Conservation (phyloP, 2,113 vertebrate species). For the Siphamia tubifer region DNA sequence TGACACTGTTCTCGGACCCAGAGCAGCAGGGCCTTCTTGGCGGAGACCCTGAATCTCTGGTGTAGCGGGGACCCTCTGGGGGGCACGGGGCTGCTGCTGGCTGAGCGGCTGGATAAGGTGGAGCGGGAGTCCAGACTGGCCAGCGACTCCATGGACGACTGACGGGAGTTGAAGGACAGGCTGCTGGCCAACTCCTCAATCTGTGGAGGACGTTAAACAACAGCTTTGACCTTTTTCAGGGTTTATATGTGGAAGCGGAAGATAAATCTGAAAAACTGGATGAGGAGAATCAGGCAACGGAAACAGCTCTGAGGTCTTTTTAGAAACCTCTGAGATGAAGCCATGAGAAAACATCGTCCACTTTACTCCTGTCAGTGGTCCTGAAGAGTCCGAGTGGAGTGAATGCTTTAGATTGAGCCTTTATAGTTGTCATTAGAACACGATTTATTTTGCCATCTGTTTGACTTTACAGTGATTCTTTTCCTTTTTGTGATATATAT, state of each 20-base stretch:
- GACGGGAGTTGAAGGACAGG: conserved; percentile 83
- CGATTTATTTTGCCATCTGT: no score
- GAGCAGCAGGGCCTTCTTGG: conserved; percentile 90
- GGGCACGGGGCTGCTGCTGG: conserved; percentile 79
- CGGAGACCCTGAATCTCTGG: conserved; percentile 85
- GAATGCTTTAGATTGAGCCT: no score
- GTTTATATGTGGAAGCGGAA: neutral
- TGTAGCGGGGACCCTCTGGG: conserved; percentile 82
- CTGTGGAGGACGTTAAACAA: conserved; percentile 60
- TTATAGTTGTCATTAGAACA: no score
- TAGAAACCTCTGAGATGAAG: no score
- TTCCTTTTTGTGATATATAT: no score
- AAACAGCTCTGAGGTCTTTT: no score
- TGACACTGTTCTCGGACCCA: conserved; percentile 94
- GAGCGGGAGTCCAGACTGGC: conserved; percentile 75
- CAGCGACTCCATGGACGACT: conserved; percentile 81
- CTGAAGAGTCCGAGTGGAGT: no score
- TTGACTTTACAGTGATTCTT: no score
- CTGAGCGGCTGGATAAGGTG: conserved; percentile 78
- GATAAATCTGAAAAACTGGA: neutral
- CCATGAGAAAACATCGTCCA: no score
- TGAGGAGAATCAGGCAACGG: neutral
- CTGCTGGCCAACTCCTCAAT: conserved; percentile 89
- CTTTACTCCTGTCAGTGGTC: no score
- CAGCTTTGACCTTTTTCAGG: neutral